These are phyloP conservation scores for Drosophila anceps DNA, from an alignment of 2,888 invertebrate genomes.

Conservation along the genomic window DNA sequence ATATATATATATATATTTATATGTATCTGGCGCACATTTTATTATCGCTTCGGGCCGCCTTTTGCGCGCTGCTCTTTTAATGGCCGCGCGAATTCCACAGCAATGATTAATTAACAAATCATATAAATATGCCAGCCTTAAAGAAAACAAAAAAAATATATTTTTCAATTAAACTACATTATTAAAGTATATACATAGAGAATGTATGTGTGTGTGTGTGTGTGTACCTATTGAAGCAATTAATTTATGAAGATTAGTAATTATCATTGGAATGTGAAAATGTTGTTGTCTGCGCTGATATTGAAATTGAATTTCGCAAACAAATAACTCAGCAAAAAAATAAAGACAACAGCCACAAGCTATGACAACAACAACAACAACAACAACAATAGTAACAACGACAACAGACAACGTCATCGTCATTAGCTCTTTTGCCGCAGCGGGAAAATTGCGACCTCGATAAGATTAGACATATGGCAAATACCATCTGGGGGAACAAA, in stretches of 20 bases:
- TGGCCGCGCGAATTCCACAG: slow-evolving; percentile 69
- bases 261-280: slow-evolving; percentile 78
- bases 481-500: slow-evolving; percentile 16
- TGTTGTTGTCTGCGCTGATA: slow-evolving; percentile 71
- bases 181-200: slow-evolving; percentile 24
- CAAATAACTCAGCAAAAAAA: slow-evolving; percentile 42
- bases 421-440: slow-evolving; percentile 65
- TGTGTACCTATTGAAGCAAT: slow-evolving; percentile 59
- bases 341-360: slow-evolving; percentile 31
- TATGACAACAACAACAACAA: slow-evolving; percentile 32
- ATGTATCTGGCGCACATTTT: slow-evolving; percentile 66
- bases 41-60: slow-evolving; percentile 60
- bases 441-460: slow-evolving; percentile 72
- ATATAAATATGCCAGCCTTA: slow-evolving; percentile 58
- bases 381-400: slow-evolving; percentile 14
- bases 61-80: slow-evolving; percentile 57
- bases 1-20: slow-evolving; percentile 18
- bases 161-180: slow-evolving; percentile 62
- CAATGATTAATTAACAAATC: slow-evolving; percentile 79
- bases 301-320: slow-evolving; percentile 74
- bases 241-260: slow-evolving; percentile 77
- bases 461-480: slow-evolving; percentile 67
- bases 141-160: slow-evolving; percentile 57
- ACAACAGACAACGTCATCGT: slow-evolving; percentile 57
- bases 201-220: slow-evolving; percentile 16